Conservation (phyloP, 2,888 invertebrate species). For the Leptinotarsa haldemani region DNA sequence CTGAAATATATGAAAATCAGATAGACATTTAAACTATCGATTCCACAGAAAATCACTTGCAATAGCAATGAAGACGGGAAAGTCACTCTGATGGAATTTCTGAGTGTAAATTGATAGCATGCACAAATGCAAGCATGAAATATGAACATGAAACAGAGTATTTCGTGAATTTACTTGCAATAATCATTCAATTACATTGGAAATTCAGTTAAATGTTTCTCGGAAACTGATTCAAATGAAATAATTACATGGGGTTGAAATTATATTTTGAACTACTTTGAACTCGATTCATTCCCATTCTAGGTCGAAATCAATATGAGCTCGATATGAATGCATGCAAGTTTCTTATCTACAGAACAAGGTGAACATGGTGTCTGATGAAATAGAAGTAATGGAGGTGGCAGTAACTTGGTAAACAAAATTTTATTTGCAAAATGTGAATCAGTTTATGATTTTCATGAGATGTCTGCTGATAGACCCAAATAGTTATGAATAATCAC, state of each 20-base stretch:
- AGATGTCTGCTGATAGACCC: too few relatives aligned
- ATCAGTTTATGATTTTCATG: too few relatives aligned
- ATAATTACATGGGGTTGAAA: not conserved
- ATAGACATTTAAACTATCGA: not conserved
- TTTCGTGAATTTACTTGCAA: conserved; percentile 20
- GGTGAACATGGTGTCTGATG: too few relatives aligned
- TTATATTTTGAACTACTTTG: not conserved
- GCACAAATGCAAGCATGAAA: conserved; percentile 22
- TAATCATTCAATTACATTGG: conserved; percentile 20
- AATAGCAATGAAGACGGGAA: not conserved
- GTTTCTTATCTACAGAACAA: too few relatives aligned
- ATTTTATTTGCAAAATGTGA: too few relatives aligned
- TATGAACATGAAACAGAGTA: conserved; percentile 18
- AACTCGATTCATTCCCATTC: not conserved
- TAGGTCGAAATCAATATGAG: too few relatives aligned
- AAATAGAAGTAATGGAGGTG: too few relatives aligned
- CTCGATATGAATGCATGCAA: too few relatives aligned
- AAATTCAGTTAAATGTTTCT: conserved; percentile 1
- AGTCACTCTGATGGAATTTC: conserved; percentile 13
- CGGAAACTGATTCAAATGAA: conserved; percentile 18
- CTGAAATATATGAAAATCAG: too few relatives aligned
- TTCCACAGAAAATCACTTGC: not conserved
- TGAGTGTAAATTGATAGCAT: conserved; percentile 16
- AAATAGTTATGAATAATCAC: too few relatives aligned
- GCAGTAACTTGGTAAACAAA: too few relatives aligned